Base-by-base conservation (phyloP, 1,140 invertebrate genomes). In the Ips typographus region DNA sequence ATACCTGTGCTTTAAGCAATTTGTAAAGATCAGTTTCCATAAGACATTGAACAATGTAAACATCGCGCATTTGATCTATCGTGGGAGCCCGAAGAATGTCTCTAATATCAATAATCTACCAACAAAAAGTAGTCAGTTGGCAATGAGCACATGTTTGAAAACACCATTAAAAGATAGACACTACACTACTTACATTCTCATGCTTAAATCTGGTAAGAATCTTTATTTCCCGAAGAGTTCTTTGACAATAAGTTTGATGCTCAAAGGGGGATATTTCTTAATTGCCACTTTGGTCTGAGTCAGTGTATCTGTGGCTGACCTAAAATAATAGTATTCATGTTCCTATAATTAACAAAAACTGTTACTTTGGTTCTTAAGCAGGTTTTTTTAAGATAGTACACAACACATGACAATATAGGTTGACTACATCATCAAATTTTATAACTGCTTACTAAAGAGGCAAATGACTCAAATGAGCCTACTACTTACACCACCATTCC, bases 11-110 rank as follows among this genome's bases (percentile, higher is more conserved):
- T 89, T 98, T 99, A 74, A 99, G 86, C 78, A 99, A 86, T 88
- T 99, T 99, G 83, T 99, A 99, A 80, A 99, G 88, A 86, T 99
- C 98, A 72, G 98, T 99, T 87, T 99, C 98, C 98, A 99, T 99
- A 80, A 99, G 85, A 86, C 96, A 99, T 82, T 99, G 98, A 72
- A 99, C 97, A 82, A 99, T 99, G 85, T 99, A 99, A 77, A 99
- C 97, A 87, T 99, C 98, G 86, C 94, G 98, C 96, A 99, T 99
- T 84, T 94, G 91, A 78, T 99, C 96, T 83, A 98, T 95, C 63
- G 89, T 95, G 68, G 91, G 89, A 72, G 97, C 92, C 76, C 96
- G 87, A 81, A 99, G 87, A 80, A 99, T 99, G 85, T 99, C 97
- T 83, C 96, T 90, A 83, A 99, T 99, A 83, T 99, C 96, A 83